Evolutionary conservation across 2,888 invertebrate species (phyloP).

Genomic region (Tuberolachnus salignus): DNA sequence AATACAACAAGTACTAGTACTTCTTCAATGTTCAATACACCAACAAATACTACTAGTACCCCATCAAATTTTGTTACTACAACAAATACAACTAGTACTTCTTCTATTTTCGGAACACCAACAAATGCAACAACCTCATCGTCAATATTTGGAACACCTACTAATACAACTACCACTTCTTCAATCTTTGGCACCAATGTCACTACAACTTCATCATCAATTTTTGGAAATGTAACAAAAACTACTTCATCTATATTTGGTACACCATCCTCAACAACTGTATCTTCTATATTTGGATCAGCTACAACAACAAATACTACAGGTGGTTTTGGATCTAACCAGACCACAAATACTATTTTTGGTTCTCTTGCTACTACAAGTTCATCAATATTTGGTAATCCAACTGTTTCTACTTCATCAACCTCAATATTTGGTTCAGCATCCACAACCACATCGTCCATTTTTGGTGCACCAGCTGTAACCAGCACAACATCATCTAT

Average conservation of each 20-base stretch:
- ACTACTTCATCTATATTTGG: conserved; percentile 37
- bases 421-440: conserved; percentile 38
- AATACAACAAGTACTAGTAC: conserved; percentile 12
- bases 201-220: conserved; percentile 8
- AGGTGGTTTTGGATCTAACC: conserved; percentile 57
- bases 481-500: conserved; percentile 45
- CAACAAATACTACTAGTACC: conserved; percentile 7
- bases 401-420: conserved; percentile 15
- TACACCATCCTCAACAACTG: conserved; percentile 13
- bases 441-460: conserved; percentile 31
- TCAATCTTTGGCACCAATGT: conserved; percentile 25
- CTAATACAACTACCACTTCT: not conserved
- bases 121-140: conserved; percentile 3
- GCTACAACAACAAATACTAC: conserved; percentile 35
- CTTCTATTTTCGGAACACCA: conserved; percentile 21
- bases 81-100: not conserved
- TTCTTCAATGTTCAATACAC: conserved; percentile 1
- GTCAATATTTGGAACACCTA: conserved; percentile 7
- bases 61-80: conserved; percentile 7
- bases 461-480: conserved; percentile 34
- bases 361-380: conserved; percentile 16
- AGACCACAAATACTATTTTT: conserved; percentile 53
- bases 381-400: conserved; percentile 43
- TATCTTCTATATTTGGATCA: conserved; percentile 53
- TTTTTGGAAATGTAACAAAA: conserved; percentile 27